These are phyloP conservation scores for Bombus breviceps DNA, from an alignment of 1,140 invertebrate species.

Conservation along the genomic window DNA sequence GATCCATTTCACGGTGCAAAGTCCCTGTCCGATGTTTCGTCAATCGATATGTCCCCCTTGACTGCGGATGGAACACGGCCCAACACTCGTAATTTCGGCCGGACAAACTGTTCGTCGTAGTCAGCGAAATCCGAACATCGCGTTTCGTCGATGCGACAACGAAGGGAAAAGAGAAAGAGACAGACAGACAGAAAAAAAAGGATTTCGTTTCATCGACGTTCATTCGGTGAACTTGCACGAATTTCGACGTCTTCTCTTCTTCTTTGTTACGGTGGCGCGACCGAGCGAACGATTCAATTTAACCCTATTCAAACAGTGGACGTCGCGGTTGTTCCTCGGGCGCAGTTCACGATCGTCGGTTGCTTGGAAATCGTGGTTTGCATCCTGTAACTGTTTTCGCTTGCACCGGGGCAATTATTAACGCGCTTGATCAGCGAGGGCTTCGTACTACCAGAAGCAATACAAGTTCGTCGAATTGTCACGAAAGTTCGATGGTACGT, in stretches of 20 bases:
- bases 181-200: too few relatives aligned
- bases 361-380: constrained; percentile 16
- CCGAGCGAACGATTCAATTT: neutral
- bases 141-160: neutral
- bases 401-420: constrained; percentile 21
- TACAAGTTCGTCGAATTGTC: neutral
- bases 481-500: neutral
- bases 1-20: constrained; percentile 7
- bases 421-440: constrained; percentile 13
- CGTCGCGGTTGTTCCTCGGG: neutral
- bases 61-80: neutral
- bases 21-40: constrained; percentile 16
- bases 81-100: neutral
- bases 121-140: neutral
- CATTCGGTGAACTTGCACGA: neutral
- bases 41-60: neutral
- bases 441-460: too few relatives aligned
- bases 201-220: neutral
- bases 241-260: neutral
- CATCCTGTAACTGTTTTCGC: constrained; percentile 27
- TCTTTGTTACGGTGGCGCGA: neutral
- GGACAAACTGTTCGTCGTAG: neutral
- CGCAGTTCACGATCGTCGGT: neutral
- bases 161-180: neutral
- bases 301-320: neutral